phyloP scores from a whole-genome alignment of 2,888 invertebrate species.

The Sinhomidia bicolor region DNA sequence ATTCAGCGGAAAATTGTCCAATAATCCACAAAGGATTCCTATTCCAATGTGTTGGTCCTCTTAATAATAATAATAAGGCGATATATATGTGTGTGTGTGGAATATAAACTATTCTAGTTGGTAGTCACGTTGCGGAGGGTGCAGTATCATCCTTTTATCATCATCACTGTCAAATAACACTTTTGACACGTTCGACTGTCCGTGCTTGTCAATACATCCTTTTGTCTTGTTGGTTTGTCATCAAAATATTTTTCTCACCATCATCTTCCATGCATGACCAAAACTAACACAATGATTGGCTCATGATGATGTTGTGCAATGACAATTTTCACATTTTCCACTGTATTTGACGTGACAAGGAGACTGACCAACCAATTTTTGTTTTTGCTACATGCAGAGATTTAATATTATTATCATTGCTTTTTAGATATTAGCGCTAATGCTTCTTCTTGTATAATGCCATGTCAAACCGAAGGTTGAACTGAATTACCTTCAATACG shows the following conservation, averaged over 20 bases:
- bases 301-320: conserved; percentile 47
- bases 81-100: not conserved
- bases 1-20: conserved; percentile 18
- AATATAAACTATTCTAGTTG: not conserved
- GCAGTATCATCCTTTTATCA: not conserved
- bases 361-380: conserved; percentile 53
- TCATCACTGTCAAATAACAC: not conserved
- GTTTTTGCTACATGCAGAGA: no score
- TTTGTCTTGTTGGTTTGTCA: conserved; percentile 65
- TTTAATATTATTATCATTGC: not conserved
- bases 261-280: conserved; percentile 25
- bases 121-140: not conserved
- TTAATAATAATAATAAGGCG: not conserved
- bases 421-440: no score
- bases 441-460: no score
- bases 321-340: conserved; percentile 56
- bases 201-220: conserved; percentile 67
- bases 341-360: conserved; percentile 59
- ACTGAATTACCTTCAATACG: no score
- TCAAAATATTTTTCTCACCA: conserved; percentile 66
- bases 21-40: conserved; percentile 3
- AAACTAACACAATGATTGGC: conserved; percentile 45
- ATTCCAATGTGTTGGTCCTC: not conserved
- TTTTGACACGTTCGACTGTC: conserved; percentile 66
- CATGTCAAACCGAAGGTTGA: no score